Percentiles rank a stretch among this genome's conserved stretches.
phyloP scores from a whole-genome alignment of 2,113 vertebrate species.

The Phyllostomus discolor region DNA sequence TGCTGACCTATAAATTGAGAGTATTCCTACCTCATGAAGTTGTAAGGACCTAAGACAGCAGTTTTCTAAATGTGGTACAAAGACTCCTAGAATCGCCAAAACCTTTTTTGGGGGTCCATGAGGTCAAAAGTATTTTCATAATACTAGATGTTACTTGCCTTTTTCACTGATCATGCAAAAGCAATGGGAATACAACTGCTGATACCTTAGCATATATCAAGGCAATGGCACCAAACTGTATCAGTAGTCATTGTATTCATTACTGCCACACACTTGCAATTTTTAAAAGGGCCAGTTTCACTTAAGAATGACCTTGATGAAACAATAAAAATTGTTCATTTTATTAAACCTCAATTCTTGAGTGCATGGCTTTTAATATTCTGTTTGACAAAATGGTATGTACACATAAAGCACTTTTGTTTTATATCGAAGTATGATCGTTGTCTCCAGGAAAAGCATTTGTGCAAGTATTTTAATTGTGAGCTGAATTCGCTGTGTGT shows the following conservation, averaged over 20 bases:
- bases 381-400: background rate
- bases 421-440: too few relatives aligned
- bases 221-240: background rate
- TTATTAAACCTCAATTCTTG: background rate
- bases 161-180: background rate
- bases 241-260: background rate
- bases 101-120: background rate
- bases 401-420: background rate
- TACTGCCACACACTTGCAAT: background rate
- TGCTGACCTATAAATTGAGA: background rate
- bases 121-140: background rate
- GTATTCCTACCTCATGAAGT: background rate
- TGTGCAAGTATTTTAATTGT: background rate
- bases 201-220: background rate
- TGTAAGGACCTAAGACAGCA: background rate
- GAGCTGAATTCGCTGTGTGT: background rate
- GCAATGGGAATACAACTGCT: background rate
- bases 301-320: background rate
- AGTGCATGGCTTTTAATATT: background rate
- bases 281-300: background rate
- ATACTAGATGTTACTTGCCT: background rate
- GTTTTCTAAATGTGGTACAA: background rate
- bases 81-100: background rate
- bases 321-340: background rate
- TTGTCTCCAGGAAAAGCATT: background rate